phyloP scores from a whole-genome alignment of 2,888 invertebrate genomes.

The Meandrusa payeni region DNA sequence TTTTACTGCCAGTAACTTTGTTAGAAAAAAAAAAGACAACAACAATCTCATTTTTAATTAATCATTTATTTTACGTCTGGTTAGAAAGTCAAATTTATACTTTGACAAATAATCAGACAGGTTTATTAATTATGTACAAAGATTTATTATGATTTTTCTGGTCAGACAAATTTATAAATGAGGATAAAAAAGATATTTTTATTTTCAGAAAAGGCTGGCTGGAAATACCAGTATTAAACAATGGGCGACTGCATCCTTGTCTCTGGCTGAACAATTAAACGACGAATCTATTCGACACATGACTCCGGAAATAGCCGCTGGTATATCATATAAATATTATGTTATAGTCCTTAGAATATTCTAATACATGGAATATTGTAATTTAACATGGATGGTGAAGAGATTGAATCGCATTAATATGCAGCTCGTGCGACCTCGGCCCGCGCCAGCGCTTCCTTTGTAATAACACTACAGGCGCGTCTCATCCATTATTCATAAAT shows the following conservation, averaged over 20 bases:
- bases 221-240: conserved; percentile 9
- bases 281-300: conserved; percentile 5
- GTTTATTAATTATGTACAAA: no score
- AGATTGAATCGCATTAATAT: conserved; percentile 63
- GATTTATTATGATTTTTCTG: no score
- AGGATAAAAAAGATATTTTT: no score
- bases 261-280: conserved; percentile 9
- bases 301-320: conserved; percentile 26
- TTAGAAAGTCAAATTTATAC: no score
- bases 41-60: no score
- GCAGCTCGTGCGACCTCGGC: conserved; percentile 69
- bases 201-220: no score
- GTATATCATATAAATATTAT: conserved; percentile 43
- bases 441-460: conserved; percentile 55
- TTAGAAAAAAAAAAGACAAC: no score
- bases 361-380: conserved; percentile 55
- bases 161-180: no score
- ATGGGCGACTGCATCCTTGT: conserved; percentile 5
- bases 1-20: no score
- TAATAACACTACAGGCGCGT: conserved; percentile 61
- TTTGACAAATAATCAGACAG: no score
- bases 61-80: no score
- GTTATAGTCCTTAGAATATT: conserved; percentile 51
- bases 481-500: conserved; percentile 69
- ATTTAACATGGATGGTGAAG: conserved; percentile 48